phyloP scores from a whole-genome alignment of 2,888 invertebrate genomes.

The Xestoiulus laeticollis region DNA sequence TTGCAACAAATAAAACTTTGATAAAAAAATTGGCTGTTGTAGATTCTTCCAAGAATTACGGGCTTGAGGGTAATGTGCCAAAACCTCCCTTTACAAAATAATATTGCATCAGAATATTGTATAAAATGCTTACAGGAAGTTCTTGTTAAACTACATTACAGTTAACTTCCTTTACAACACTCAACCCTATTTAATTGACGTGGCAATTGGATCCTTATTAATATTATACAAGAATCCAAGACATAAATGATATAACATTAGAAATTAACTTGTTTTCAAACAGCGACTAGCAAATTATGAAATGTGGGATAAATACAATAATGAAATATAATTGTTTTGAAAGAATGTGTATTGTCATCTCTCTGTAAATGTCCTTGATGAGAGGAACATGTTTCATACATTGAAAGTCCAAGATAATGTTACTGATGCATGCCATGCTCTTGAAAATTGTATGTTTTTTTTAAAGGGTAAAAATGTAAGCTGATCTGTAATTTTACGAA shows the following conservation, averaged over 20 bases:
- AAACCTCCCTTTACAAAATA: background rate
- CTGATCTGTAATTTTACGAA: background rate
- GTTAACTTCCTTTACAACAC: background rate
- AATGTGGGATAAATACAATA: too few species aligned
- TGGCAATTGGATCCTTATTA: conserved; percentile 17
- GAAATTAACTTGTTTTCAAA: conserved; percentile 23
- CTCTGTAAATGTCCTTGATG: background rate
- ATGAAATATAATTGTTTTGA: background rate
- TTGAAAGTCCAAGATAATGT: too few species aligned
- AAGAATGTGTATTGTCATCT: conserved; percentile 2
- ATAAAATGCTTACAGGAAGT: conserved; percentile 14
- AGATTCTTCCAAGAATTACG: background rate
- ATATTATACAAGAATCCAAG: background rate
- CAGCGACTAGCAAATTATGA: background rate
- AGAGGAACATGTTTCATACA: too few species aligned
- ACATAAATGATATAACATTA: background rate
- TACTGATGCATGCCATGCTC: background rate
- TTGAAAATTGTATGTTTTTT: too few species aligned
- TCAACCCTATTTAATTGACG: conserved; percentile 4
- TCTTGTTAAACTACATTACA: background rate
- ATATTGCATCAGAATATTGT: background rate
- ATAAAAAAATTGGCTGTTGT: too few species aligned
- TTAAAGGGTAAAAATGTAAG: too few species aligned
- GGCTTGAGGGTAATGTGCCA: background rate
- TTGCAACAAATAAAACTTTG: too few species aligned